Evolutionary conservation across 2,113 vertebrate species (phyloP), one percentile per base, ranked within the genome.

Genomic region (Nibea albiflora): DNA sequence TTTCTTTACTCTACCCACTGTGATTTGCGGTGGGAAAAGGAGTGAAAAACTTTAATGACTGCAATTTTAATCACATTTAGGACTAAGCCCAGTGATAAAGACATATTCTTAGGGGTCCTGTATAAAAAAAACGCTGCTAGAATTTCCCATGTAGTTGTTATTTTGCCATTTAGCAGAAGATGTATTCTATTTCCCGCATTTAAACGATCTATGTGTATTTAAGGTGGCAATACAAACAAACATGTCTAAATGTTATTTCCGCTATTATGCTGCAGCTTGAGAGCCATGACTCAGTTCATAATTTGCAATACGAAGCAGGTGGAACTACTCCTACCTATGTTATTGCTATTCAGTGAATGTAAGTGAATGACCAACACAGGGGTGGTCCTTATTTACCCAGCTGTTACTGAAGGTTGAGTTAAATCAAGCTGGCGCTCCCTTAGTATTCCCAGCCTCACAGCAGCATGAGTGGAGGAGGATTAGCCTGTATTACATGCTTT

Each of bases 401-500:
- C 78, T 86, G 80, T 70, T 78, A 58, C 57, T 75, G 57, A 44
- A 74, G 71, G 63, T 78, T 73, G 61, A 80, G 58, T 78, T 39
- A 71, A 72, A 78, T 78, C 57, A 68, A 77, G 61, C 22, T 28
- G 0, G 14, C 4, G 8, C 56, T 56, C 57, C 73, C 66, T 79
- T 64, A 26, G 56, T 85, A 62, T 84, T 76, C 31, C 61, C 4
- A 54, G 57, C 74, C 60, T 60, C 69, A 74, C 69, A 35, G 80
- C 50, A 42, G 67, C 76, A 42, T 46, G 84, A 84, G 76, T 63
- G 70, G 26, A 84, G 79, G 76, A 76, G 88, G 89, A 92, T 92
- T 87, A 91, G 70, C 68, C 47, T 71, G 76, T 80, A 85, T 89
- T 88, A 90, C 81, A 87, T 85, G 81, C 71, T 84, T 82, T 81